Percentiles rank a stretch among this genome's conserved stretches.
phyloP scores from a whole-genome alignment of 2,888 invertebrate genomes.

The Epiblema foenella region DNA sequence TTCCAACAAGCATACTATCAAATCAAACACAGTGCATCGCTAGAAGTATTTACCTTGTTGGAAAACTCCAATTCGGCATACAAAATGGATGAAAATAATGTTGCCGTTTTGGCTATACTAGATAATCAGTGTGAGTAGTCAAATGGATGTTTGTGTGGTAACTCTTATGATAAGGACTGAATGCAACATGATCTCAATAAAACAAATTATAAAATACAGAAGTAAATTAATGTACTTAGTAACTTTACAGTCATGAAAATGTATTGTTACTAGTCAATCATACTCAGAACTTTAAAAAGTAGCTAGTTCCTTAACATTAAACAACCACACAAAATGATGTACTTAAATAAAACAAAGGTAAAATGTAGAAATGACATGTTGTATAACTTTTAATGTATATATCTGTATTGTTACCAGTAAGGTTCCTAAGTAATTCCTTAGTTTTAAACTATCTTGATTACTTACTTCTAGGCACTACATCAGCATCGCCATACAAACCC shows the following conservation, averaged over 20 bases:
- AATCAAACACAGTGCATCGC: constrained; percentile 35
- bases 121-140: constrained; percentile 65
- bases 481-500: constrained; percentile 62
- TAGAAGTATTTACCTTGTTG: constrained; percentile 43
- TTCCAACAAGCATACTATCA: constrained; percentile 34
- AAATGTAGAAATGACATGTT: too few relatives aligned
- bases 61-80: constrained; percentile 50
- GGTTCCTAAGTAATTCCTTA: too few relatives aligned
- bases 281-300: not conserved
- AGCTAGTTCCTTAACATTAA: not conserved
- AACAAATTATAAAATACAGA: not conserved
- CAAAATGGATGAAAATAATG: constrained; percentile 68
- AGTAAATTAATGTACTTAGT: not conserved
- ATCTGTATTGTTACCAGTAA: too few relatives aligned
- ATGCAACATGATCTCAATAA: not conserved
- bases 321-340: too few relatives aligned
- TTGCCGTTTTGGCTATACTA: constrained; percentile 68
- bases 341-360: too few relatives aligned
- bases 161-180: not conserved
- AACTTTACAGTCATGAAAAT: not conserved
- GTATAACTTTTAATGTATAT: too few relatives aligned
- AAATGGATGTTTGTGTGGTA: not conserved
- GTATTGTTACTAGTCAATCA: not conserved
- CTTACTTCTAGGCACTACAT: constrained; percentile 43
- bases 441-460: not conserved